Conservation (phyloP, 1,140 invertebrate genomes). For the Phymastichus coffea region DNA sequence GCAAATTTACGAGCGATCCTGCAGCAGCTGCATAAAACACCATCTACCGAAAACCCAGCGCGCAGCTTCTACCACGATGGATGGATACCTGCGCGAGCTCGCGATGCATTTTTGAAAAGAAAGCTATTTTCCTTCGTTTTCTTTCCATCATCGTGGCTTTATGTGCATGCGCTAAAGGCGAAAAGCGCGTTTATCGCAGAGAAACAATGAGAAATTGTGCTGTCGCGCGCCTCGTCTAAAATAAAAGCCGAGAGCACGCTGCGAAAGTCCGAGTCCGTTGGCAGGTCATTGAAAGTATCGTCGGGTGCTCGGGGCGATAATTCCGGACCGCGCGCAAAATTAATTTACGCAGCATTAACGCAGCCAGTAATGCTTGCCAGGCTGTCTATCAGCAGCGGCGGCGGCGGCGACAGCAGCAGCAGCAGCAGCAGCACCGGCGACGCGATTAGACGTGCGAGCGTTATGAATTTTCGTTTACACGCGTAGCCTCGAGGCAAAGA, state of each 20-base stretch:
- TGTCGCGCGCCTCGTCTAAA: too few relatives aligned
- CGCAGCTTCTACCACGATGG: background rate
- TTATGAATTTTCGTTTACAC: conserved; percentile 24
- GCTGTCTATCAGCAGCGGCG: conserved; percentile 10
- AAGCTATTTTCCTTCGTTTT: background rate
- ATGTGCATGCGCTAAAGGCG: too few relatives aligned
- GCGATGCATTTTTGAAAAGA: background rate
- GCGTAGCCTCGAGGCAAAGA: too few relatives aligned
- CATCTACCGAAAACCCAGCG: background rate
- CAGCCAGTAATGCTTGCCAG: background rate
- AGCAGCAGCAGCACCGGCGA: background rate
- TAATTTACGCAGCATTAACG: conserved; percentile 17
- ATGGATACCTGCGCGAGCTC: background rate
- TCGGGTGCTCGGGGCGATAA: background rate
- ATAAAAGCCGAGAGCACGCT: too few relatives aligned
- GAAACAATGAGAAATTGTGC: too few relatives aligned
- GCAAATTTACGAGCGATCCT: conserved; percentile 20
- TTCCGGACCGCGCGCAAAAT: conserved; percentile 3
- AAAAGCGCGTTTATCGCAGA: too few relatives aligned
- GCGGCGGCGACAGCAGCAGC: too few relatives aligned
- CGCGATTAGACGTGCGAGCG: too few relatives aligned
- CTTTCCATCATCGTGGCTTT: too few relatives aligned
- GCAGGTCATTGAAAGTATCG: background rate
- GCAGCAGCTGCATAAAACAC: background rate
- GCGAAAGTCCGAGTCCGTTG: too few relatives aligned